These are phyloP conservation scores for Heliopora coerulea DNA, from an alignment of 92 coral and sea anemone genomes.

Conservation along the genomic window DNA sequence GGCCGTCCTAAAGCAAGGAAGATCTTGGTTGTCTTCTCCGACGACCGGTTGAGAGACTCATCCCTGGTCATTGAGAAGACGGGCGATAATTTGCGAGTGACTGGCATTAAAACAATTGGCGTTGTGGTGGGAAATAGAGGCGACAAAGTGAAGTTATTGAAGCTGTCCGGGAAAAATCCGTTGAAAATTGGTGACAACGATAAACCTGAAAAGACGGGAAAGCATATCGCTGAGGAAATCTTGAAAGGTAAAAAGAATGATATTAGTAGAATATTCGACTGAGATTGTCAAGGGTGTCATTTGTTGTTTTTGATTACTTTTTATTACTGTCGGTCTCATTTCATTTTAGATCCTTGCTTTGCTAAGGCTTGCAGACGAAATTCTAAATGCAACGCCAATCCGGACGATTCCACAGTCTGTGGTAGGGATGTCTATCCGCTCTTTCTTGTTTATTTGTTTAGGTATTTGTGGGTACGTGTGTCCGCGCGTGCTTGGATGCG, in stretches of 20 bases:
- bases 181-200: constrained; percentile 8
- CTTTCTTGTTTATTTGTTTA: neutral
- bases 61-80: neutral
- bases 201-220: constrained; percentile 15
- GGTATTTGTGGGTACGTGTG: neutral
- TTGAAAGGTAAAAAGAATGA: constrained; percentile 29
- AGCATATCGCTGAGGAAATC: constrained; percentile 31
- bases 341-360: constrained; percentile 31
- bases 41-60: constrained; percentile 3
- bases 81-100: constrained; percentile 1
- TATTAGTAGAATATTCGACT: no score
- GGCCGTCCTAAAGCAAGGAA: constrained; percentile 64
- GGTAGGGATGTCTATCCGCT: constrained; percentile 17
- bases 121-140: constrained; percentile 18
- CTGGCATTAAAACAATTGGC: constrained; percentile 15
- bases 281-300: no score
- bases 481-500: no score
- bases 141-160: neutral
- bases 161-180: constrained; percentile 18
- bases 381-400: constrained; percentile 6
- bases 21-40: constrained; percentile 24
- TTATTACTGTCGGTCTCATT: neutral
- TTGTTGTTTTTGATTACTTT: neutral
- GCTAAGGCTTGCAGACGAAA: constrained; percentile 25
- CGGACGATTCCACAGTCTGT: constrained; percentile 20